These are phyloP conservation scores for Lissonota sp. DNA, from an alignment of 2,888 invertebrate species.

Conservation along the genomic window DNA sequence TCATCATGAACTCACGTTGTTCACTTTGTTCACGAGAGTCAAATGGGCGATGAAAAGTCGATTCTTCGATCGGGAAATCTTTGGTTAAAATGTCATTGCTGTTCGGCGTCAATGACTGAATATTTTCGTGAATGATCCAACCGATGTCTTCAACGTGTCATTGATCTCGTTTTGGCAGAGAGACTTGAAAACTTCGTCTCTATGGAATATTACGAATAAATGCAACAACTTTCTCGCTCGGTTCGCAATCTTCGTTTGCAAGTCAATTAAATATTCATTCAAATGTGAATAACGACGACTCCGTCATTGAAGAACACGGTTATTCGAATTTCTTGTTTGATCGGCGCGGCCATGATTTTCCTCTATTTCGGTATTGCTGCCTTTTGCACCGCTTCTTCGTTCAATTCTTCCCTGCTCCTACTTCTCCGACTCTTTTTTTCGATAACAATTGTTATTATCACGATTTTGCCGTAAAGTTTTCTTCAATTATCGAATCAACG, in stretches of 20 bases:
- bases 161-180: not conserved
- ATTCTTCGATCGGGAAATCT: slow-evolving; percentile 5
- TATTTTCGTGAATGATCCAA: too few relatives aligned
- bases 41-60: not conserved
- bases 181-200: not conserved
- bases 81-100: slow-evolving; percentile 1
- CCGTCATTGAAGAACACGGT: slow-evolving; percentile 89
- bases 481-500: not conserved
- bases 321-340: slow-evolving; percentile 88
- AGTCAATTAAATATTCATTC: slow-evolving; percentile 61
- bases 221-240: not conserved
- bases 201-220: slow-evolving; percentile 1
- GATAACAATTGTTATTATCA: not conserved
- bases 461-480: not conserved
- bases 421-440: not conserved
- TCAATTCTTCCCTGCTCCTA: not conserved
- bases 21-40: slow-evolving; percentile 19
- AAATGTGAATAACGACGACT: slow-evolving; percentile 88
- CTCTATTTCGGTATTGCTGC: not conserved
- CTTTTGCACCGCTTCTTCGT: too few relatives aligned
- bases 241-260: not conserved
- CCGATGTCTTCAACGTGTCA: too few relatives aligned
- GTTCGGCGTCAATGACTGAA: too few relatives aligned
- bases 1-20: slow-evolving; percentile 71
- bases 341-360: slow-evolving; percentile 87